Evolutionary conservation across 1,140 invertebrate species (phyloP).

Genomic region (Aphaenogaster ashmeadi): DNA sequence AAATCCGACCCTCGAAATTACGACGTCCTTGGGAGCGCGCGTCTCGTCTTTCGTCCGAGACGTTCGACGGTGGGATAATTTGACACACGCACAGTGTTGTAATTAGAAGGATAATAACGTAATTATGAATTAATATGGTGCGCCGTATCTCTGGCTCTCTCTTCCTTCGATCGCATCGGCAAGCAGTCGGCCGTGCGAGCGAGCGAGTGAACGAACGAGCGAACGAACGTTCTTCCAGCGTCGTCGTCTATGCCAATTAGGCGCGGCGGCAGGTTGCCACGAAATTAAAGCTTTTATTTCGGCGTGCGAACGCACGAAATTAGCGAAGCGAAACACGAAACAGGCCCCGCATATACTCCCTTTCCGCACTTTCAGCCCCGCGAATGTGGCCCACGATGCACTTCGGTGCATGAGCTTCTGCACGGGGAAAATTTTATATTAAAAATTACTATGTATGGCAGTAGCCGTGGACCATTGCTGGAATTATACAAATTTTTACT

Average conservation of each 20-base stretch:
- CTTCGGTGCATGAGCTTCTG: neutral
- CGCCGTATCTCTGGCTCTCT: slow-evolving; percentile 58
- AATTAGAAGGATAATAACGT: slow-evolving; percentile 70
- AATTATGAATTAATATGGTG: slow-evolving; percentile 75
- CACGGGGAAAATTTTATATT: no score
- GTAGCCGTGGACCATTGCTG: no score
- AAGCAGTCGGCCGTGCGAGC: slow-evolving; percentile 52
- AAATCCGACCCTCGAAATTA: slow-evolving; percentile 37
- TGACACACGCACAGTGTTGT: slow-evolving; percentile 39
- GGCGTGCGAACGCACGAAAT: slow-evolving; percentile 68
- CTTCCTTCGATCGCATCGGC: slow-evolving; percentile 63
- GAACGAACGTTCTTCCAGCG: slow-evolving; percentile 12
- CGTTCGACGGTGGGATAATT: slow-evolving; percentile 47
- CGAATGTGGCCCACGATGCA: slow-evolving; percentile 38
- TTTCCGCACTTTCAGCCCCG: slow-evolving; percentile 22
- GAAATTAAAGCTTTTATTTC: slow-evolving; percentile 70
- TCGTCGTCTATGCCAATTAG: slow-evolving; percentile 56
- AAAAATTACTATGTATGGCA: no score
- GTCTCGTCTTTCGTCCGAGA: slow-evolving; percentile 20
- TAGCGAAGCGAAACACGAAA: slow-evolving; percentile 71
- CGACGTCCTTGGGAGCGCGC: slow-evolving; percentile 22
- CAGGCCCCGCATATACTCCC: neutral
- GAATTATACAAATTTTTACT: no score
- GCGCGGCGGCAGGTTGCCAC: slow-evolving; percentile 46
- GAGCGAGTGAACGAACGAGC: slow-evolving; percentile 22